Percentiles rank a stretch among this genome's conserved stretches.
phyloP scores from a whole-genome alignment of 2,888 invertebrate genomes.

The Pristionchus fissidentatus region DNA sequence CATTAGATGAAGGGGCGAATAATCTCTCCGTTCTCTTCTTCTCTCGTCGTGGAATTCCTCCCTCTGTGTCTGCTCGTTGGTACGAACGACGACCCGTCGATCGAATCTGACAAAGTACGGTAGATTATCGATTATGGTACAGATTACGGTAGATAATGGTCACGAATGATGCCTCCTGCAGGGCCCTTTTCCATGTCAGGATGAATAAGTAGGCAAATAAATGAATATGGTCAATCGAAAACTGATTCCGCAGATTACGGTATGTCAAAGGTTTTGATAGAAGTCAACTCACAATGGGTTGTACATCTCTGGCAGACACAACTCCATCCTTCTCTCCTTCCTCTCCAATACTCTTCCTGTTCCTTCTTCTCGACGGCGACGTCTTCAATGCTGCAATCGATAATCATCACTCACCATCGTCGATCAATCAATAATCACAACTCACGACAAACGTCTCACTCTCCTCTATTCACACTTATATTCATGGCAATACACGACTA shows the following conservation, averaged over 20 bases:
- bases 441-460: too few relatives aligned
- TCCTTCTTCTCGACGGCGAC: constrained; percentile 64
- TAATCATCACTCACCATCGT: not conserved
- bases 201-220: too few relatives aligned
- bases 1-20: constrained; percentile 52
- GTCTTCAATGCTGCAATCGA: constrained; percentile 63
- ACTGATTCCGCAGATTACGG: too few relatives aligned
- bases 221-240: too few relatives aligned
- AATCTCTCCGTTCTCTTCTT: constrained; percentile 57
- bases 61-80: constrained; percentile 29
- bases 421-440: constrained; percentile 49
- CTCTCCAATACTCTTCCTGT: constrained; percentile 12
- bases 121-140: too few relatives aligned
- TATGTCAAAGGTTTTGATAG: not conserved
- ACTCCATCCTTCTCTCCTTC: constrained; percentile 18
- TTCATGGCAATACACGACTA: too few relatives aligned
- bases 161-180: too few relatives aligned
- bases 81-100: constrained; percentile 34
- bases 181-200: too few relatives aligned
- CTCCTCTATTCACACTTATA: too few relatives aligned
- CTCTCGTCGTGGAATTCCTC: constrained; percentile 51
- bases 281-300: constrained; percentile 29
- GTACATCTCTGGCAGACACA: constrained; percentile 44
- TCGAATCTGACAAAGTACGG: constrained; percentile 35
- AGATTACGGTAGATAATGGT: not conserved